phyloP scores from a whole-genome alignment of 1,140 invertebrate species.

The Platyscapa corneri region DNA sequence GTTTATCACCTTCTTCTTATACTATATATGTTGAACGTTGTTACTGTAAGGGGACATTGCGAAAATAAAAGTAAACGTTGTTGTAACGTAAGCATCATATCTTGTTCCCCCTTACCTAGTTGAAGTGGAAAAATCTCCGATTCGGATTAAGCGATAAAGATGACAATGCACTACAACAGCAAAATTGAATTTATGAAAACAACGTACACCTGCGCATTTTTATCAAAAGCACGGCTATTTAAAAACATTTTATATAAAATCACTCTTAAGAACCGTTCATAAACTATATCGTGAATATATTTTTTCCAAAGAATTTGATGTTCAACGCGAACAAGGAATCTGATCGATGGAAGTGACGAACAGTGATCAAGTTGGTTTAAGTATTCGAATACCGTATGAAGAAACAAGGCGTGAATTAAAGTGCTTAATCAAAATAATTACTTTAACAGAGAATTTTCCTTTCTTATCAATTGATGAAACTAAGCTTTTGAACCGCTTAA shows the following conservation, averaged over 20 bases:
- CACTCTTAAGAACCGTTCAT: background rate
- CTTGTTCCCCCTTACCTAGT: conserved; percentile 26
- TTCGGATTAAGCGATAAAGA: conserved; percentile 12
- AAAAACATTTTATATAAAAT: background rate
- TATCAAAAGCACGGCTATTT: background rate
- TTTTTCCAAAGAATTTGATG: background rate
- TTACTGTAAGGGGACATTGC: conserved; percentile 21
- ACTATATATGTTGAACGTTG: conserved; percentile 20
- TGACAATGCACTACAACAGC: conserved; percentile 27
- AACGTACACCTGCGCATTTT: conserved; percentile 34
- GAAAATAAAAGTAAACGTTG: conserved; percentile 35
- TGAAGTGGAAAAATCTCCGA: background rate
- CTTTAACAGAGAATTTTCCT: background rate
- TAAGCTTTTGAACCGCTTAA: background rate
- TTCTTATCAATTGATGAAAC: background rate
- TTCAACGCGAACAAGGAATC: background rate
- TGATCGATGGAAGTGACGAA: too few species aligned
- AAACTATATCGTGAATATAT: background rate
- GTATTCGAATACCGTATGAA: too few species aligned
- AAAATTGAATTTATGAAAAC: conserved; percentile 6
- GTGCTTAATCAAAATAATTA: background rate
- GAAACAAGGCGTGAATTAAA: too few species aligned
- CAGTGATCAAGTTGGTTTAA: too few species aligned
- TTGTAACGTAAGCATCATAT: conserved; percentile 29
- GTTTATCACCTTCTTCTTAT: background rate